Percentiles rank a stretch among this genome's conserved stretches.
Evolutionary conservation across 2,113 vertebrate species (phyloP).

Genomic region (Pseudorectes ferrugineus): DNA sequence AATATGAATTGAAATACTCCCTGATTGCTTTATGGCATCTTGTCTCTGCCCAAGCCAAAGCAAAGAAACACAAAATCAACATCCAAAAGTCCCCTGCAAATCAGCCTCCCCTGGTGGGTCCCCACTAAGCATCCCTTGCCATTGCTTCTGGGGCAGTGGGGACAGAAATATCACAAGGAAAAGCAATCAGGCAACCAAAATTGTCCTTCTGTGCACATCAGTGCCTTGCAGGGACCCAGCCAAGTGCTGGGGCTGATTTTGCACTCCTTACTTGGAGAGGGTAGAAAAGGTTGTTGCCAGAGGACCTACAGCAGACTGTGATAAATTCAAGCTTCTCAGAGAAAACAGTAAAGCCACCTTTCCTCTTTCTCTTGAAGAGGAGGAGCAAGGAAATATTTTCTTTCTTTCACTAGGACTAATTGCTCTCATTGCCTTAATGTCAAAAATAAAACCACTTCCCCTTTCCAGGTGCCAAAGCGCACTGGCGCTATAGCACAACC

Average conservation of each 20-base stretch:
- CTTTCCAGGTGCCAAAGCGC: background rate
- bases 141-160: background rate
- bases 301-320: background rate
- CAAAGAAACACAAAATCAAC: background rate
- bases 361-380: background rate
- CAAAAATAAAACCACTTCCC: background rate
- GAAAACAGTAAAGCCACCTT: background rate
- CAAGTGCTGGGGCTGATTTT: background rate
- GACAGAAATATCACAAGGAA: background rate
- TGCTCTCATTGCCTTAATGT: background rate
- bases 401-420: background rate
- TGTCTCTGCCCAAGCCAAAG: background rate
- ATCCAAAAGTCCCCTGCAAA: background rate
- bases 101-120: background rate
- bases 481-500: fast-evolving
- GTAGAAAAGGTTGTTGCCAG: background rate
- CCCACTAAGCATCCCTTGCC: background rate
- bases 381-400: background rate
- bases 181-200: background rate
- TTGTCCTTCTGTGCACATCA: background rate
- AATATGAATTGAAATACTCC: background rate
- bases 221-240: background rate
- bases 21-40: background rate
- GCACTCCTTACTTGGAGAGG: fast-evolving
- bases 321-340: background rate